Percentiles rank a stretch among this genome's conserved stretches.
Evolutionary conservation across 92 coral and sea anemone species (phyloP).

Genomic region (Siderastrea radians): DNA sequence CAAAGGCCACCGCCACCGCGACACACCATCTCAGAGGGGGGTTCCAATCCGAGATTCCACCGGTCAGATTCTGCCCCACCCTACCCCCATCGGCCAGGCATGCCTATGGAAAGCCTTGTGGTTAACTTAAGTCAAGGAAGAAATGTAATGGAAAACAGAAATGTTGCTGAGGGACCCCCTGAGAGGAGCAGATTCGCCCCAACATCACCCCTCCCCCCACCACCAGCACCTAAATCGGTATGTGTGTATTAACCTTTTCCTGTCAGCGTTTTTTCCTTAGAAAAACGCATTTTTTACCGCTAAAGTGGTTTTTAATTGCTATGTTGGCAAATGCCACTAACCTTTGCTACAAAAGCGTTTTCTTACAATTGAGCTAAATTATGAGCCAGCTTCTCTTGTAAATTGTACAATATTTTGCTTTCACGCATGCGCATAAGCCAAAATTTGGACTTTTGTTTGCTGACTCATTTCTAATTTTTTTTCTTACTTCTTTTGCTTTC

Average conservation of each 20-base stretch:
- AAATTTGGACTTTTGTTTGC: too few relatives aligned
- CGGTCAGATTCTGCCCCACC: slow-evolving; percentile 88
- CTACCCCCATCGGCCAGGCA: slow-evolving; percentile 19
- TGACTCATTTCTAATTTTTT: too few relatives aligned
- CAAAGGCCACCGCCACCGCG: slow-evolving; percentile 46
- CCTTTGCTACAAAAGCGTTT: too few relatives aligned
- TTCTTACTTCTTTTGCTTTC: too few relatives aligned
- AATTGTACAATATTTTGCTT: too few relatives aligned
- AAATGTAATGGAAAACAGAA: slow-evolving; percentile 8
- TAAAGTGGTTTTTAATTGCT: too few relatives aligned
- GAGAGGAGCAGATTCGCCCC: slow-evolving; percentile 35
- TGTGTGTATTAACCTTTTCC: slow-evolving; percentile 22
- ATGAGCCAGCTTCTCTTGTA: too few relatives aligned
- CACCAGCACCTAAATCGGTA: slow-evolving; percentile 95
- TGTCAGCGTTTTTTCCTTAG: too few relatives aligned
- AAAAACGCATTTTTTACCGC: too few relatives aligned
- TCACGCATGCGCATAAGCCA: too few relatives aligned
- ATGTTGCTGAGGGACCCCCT: not conserved
- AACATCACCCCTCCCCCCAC: slow-evolving; percentile 72
- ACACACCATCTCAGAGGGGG: slow-evolving; percentile 50
- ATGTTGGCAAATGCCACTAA: too few relatives aligned
- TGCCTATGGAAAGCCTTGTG: slow-evolving; percentile 48
- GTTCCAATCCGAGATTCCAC: slow-evolving; percentile 59
- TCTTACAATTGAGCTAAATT: too few relatives aligned
- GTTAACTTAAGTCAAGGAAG: slow-evolving; percentile 54